Conservation (phyloP, 2,113 vertebrate genomes). For the Sitta europaea region DNA sequence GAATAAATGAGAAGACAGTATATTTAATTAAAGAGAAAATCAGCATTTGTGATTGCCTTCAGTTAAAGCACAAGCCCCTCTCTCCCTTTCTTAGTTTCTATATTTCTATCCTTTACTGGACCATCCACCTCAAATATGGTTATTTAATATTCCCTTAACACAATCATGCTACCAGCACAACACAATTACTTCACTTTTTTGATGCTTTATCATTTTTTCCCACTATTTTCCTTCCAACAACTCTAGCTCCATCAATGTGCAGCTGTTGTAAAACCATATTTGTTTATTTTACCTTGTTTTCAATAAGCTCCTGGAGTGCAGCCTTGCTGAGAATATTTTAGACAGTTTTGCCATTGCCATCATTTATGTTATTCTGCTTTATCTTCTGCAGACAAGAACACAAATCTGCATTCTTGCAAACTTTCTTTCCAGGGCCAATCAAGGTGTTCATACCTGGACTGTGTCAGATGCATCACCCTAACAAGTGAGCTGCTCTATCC, state of each 20-base stretch:
- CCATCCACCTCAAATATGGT: background rate
- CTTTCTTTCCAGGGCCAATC: background rate
- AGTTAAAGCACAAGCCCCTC: background rate
- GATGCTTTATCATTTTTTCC: background rate
- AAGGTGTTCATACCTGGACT: background rate
- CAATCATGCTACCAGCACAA: background rate
- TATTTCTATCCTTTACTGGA: background rate
- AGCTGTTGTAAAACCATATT: background rate
- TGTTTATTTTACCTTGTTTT: background rate
- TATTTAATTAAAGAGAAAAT: background rate
- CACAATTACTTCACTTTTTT: background rate
- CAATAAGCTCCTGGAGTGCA: background rate
- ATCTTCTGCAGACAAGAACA: background rate
- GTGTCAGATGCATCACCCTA: background rate
- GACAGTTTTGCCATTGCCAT: background rate
- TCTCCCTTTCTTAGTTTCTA: background rate
- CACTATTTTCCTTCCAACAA: background rate
- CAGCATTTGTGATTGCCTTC: background rate
- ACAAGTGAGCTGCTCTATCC: background rate
- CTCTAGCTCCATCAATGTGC: background rate
- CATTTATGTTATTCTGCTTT: background rate
- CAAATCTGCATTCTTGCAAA: background rate
- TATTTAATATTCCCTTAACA: background rate
- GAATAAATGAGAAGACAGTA: background rate
- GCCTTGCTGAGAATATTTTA: constrained; percentile 8